Base-by-base conservation (phyloP, 2,888 invertebrate species). In the Colletes collaris region DNA sequence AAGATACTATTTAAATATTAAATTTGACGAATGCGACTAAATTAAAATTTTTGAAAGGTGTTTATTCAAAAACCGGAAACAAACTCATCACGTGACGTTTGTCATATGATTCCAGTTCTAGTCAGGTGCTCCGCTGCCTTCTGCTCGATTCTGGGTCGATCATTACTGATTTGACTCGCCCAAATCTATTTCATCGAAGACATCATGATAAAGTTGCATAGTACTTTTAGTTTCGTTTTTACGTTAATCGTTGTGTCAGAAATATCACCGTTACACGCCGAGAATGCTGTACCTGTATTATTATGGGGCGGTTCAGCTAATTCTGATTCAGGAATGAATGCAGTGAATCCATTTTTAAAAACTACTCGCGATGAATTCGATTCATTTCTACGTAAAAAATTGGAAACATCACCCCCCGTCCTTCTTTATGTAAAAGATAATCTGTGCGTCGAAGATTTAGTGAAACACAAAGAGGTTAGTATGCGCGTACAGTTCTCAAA, bases 391-490 rank as follows among this genome's bases (percentile, higher is more conserved):
- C 87, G 91, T 56, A 88, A 93, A 52, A 93, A 93, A 84, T 85
- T 94, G 5, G 89, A 91, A 59, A 87, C 84, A 7, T 93, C 93
- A 5, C 92, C 93, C 0, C 93, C 94, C 58, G 92, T 94, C 0
- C 93, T 94, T 13, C 92, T 95, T n/a, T 95, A 95, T 86, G 89
- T 94, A 46, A 95, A 94, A 71, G 93, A 94, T 77, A 94, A 94
- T 8, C 87, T 95, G 0, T 95, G 95, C 16, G 93, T 94, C 2
- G 95, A 95, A 89, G 95, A 95, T 92, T 94, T 95, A 69, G 94
- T 94, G 4, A 91, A 92, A 73, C 94, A 94, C 89, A 93, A 93
- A 82, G 89, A 89, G 59, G 93, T 93, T 77, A 76, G 60, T 82
- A 11, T 50, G 44, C 5, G 56, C 65, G n/a, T 40, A 0, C 27